Evolutionary conservation across 2,797 vertebrate genomes (phyloP), one percentile per base, ranked within the genome.

Genomic region (Gila robusta): DNA sequence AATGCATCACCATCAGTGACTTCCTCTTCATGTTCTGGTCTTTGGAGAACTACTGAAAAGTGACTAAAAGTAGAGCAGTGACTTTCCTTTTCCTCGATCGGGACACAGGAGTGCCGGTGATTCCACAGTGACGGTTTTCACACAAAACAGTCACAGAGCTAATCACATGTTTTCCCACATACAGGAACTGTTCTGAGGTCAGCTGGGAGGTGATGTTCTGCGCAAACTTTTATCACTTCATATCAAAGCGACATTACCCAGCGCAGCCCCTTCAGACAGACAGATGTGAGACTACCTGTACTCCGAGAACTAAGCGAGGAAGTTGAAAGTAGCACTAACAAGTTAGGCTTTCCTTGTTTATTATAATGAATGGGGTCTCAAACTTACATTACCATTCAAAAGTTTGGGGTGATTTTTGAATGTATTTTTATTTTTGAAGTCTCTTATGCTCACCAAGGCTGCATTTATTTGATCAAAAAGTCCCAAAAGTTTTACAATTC

Each of bases 1-100:
- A 44, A 70, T 47, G 86, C 86, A 72, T 11, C 80, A 37, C 54
- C 81, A 84, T 88, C 87, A 91, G 82, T 88, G 74, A 84, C 69
- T 78, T 80, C 73, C 72, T 77, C 76, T 88, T 73, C 70, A 81
- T 77, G 14, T 87, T 67, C 41, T 37, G 12, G 73, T 71, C 90
- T 90, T 90, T 70, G 81, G 81, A 72, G 85, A 67, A 56, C 56
- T 37, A 69, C 76, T 64, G 19, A 52, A 59, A 19, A 70, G 71
- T 79, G 32, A 70, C 64, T 72, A 70, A 39, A 79, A 78, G 44
- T 69, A 69, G 59, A 88, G 47, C 81, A 81, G 86, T 69, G 59
- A 67, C 32, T 56, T 56, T 71, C 28, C 12, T 69, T 41, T 52
- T 32, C 64, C 37, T 69, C 37, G 19, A 37, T 28, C 39, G 56